A percentile compares a stretch with the other conserved stretches of the same genome.
These are phyloP conservation scores for Rutilus rutilus DNA, from an alignment of 2,113 vertebrate genomes.

Conservation along the genomic window DNA sequence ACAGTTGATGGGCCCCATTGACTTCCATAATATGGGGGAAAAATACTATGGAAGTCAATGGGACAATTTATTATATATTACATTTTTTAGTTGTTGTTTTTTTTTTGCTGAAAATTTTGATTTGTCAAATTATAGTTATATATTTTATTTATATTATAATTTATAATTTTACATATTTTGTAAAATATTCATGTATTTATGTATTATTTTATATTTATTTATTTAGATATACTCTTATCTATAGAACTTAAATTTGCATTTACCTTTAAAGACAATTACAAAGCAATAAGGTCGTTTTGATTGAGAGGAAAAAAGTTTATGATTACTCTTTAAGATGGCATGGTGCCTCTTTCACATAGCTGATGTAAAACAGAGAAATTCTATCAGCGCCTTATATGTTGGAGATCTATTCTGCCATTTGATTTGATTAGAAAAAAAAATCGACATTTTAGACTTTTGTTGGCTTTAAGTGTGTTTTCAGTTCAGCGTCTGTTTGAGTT, in stretches of 20 bases:
- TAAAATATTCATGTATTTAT: not conserved
- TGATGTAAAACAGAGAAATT: not conserved
- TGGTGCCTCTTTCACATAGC: not conserved
- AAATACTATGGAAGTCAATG: too few relatives aligned
- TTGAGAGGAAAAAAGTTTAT: not conserved
- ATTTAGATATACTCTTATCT: not conserved
- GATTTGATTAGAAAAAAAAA: not conserved
- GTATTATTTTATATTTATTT: not conserved
- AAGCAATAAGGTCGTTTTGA: not conserved
- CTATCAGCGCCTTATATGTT: not conserved
- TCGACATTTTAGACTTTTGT: not conserved
- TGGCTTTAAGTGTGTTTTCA: conserved; percentile 15
- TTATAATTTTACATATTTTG: not conserved
- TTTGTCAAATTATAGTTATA: not conserved
- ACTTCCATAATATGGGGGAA: too few relatives aligned
- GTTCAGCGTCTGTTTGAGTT: conserved; percentile 30
- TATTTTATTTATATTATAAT: not conserved
- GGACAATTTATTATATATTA: not conserved
- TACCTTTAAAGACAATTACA: not conserved
- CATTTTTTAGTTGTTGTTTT: too few relatives aligned
- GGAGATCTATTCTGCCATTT: not conserved
- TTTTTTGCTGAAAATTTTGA: not conserved
- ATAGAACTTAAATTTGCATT: not conserved
- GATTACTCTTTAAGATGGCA: not conserved
- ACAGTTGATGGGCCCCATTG: too few relatives aligned